A percentile compares a stretch with the other conserved stretches of the same genome.
Conservation (phyloP, 2,797 vertebrate species). For the Falco novaeseelandiae region DNA sequence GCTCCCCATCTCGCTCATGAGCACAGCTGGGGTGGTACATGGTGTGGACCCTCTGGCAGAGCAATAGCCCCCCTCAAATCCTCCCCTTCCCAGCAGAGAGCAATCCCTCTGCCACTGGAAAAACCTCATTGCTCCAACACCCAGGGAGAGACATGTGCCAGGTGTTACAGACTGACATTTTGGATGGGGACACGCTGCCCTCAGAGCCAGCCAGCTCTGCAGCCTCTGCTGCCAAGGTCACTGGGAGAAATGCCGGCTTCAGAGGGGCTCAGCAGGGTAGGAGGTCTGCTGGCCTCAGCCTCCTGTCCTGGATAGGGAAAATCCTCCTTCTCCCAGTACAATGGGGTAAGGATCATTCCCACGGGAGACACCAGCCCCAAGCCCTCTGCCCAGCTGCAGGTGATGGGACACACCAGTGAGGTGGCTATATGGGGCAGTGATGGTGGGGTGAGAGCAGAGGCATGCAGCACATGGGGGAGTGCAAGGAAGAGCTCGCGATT, state of each 20-base stretch:
- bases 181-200: neutral
- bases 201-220: neutral
- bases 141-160: fast-evolving
- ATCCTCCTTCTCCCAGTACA: neutral
- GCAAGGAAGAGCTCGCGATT: neutral
- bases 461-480: fast-evolving
- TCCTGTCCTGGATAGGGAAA: neutral
- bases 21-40: neutral
- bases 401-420: neutral
- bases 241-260: fast-evolving
- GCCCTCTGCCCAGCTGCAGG: fast-evolving
- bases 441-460: fast-evolving
- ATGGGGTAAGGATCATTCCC: neutral
- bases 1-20: neutral
- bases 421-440: fast-evolving
- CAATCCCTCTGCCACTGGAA: neutral
- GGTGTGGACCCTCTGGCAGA: neutral
- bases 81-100: neutral
- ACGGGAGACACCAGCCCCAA: fast-evolving
- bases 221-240: neutral
- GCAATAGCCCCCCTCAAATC: neutral
- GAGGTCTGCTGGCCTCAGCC: neutral
- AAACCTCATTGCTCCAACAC: neutral
- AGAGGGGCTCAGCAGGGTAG: fast-evolving
- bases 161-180: neutral